Evolutionary conservation across 2,113 vertebrate genomes (phyloP).

Genomic region (Todiramphus chloris): DNA sequence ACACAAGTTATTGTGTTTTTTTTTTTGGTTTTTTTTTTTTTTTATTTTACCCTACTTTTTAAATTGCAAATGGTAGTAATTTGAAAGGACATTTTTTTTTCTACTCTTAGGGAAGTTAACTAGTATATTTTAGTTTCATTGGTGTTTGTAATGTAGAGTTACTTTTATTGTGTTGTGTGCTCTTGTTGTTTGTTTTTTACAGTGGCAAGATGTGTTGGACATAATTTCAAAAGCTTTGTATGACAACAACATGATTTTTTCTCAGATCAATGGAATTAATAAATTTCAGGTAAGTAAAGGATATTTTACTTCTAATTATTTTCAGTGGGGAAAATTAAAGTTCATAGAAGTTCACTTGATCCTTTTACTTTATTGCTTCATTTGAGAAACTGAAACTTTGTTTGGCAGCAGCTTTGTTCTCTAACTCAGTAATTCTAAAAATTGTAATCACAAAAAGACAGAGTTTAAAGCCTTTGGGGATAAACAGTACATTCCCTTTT

Average conservation of each 20-base stretch:
- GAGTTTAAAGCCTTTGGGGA: neutral
- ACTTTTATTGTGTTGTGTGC: neutral
- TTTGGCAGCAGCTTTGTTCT: neutral
- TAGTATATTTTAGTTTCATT: neutral
- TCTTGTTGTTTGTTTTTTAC: slow-evolving; percentile 20
- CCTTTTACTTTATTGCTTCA: neutral
- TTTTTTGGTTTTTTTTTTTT: neutral
- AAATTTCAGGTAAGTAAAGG: slow-evolving; percentile 90
- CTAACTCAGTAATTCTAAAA: neutral
- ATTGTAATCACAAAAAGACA: neutral
- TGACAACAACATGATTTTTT: slow-evolving; percentile 95
- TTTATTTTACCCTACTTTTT: neutral
- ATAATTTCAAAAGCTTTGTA: slow-evolving; percentile 97
- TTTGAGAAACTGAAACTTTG: neutral
- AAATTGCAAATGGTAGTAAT: neutral
- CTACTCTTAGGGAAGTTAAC: neutral
- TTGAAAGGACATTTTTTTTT: neutral
- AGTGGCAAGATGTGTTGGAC: slow-evolving; percentile 98
- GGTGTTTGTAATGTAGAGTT: neutral
- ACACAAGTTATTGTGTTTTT: neutral
- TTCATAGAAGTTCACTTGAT: neutral
- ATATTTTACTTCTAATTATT: slow-evolving; percentile 17
- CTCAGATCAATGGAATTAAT: slow-evolving; percentile 94
- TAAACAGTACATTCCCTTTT: neutral
- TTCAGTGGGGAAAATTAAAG: neutral